A percentile compares a stretch with the other conserved stretches of the same genome.
Evolutionary conservation across 2,797 vertebrate genomes (phyloP).

Genomic region (Hydrophis major): DNA sequence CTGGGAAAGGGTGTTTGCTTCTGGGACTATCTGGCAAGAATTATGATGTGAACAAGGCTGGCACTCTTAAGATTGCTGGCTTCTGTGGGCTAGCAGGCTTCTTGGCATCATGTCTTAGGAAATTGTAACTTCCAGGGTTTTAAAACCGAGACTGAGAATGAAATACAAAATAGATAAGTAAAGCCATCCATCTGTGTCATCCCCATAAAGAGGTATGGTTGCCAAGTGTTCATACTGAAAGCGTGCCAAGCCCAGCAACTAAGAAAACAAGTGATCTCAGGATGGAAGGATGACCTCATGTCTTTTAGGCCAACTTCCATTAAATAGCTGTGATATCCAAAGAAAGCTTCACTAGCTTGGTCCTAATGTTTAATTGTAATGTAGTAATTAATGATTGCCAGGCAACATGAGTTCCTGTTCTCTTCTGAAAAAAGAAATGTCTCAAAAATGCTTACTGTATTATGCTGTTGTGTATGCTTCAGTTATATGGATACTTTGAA

Average conservation of each 20-base stretch:
- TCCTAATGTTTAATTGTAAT: background rate
- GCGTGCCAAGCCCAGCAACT: background rate
- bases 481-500: background rate
- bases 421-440: background rate
- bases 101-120: background rate
- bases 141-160: background rate
- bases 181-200: background rate
- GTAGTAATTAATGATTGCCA: background rate
- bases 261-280: background rate
- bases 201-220: background rate
- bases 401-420: background rate
- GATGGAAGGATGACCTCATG: background rate
- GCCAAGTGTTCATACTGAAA: background rate
- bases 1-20: background rate
- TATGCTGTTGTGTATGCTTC: background rate
- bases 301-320: background rate
- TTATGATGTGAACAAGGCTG: background rate
- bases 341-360: background rate
- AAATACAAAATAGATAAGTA: background rate
- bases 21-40: background rate
- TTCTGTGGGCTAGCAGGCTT: background rate
- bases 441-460: background rate
- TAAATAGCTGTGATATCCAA: background rate
- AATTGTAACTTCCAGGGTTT: background rate
- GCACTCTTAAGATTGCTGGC: background rate